These are phyloP conservation scores for Urophycis tenuis DNA, from an alignment of 2,797 vertebrate species.

Conservation along the genomic window DNA sequence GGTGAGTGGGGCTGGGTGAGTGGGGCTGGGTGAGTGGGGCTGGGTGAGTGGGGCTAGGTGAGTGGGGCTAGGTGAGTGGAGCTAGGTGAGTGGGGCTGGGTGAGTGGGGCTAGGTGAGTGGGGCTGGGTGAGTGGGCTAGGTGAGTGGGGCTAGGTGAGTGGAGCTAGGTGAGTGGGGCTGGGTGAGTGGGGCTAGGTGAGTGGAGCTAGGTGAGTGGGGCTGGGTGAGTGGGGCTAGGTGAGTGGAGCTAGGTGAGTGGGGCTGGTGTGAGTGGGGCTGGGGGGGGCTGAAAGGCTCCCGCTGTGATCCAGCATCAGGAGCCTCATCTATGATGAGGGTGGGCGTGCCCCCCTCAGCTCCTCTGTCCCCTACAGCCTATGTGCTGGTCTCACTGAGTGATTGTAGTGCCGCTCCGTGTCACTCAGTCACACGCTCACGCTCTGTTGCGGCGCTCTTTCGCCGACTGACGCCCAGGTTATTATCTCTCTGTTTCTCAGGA, in stretches of 20 bases:
- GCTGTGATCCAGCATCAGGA: no score
- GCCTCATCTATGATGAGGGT: neutral
- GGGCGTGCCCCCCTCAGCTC: neutral
- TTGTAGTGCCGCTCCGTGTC: neutral
- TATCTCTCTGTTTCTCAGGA: slow-evolving; percentile 57
- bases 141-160: slow-evolving; percentile 81
- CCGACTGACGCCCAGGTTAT: neutral
- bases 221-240: no score
- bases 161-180: slow-evolving; percentile 87
- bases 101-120: slow-evolving; percentile 90
- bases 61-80: slow-evolving; percentile 81
- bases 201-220: slow-evolving; percentile 85
- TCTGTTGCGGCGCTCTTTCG: neutral
- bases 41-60: slow-evolving; percentile 90
- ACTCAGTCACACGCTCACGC: neutral
- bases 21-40: slow-evolving; percentile 86
- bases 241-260: slow-evolving; percentile 88
- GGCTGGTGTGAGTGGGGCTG: slow-evolving; percentile 7
- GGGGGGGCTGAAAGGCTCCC: no score
- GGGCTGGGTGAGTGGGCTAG: slow-evolving; percentile 84
- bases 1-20: slow-evolving; percentile 83
- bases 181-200: no score
- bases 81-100: slow-evolving; percentile 85
- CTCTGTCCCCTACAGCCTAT: neutral
- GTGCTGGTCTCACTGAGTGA: neutral